phyloP scores from a whole-genome alignment of 2,113 vertebrate genomes.

The pig (Sus scrofa) region DNA sequence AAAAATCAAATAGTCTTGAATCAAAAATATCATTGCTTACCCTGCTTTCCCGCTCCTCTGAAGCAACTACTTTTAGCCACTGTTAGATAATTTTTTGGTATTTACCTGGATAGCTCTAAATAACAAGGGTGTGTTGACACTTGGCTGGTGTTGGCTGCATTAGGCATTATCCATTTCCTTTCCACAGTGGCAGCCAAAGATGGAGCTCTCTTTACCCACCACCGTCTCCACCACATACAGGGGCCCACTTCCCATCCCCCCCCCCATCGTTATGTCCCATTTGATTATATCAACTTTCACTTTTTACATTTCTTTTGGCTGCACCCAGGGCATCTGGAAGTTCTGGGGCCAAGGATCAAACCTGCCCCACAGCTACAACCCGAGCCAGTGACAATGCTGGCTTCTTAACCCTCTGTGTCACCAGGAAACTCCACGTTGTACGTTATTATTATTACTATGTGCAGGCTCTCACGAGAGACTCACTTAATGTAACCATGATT shows the following conservation, averaged over 20 bases:
- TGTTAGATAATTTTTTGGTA: background rate
- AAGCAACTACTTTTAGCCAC: background rate
- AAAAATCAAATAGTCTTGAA: background rate
- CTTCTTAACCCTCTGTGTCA: no score
- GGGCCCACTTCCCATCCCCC: background rate
- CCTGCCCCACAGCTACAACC: no score
- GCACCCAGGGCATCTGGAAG: no score
- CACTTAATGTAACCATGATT: background rate
- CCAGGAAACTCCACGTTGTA: no score
- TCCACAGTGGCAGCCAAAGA: background rate
- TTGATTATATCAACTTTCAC: background rate
- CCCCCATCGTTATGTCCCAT: background rate
- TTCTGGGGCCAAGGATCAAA: no score
- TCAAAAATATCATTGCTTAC: background rate
- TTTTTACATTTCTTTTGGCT: background rate
- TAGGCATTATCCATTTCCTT: background rate
- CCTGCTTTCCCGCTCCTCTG: background rate
- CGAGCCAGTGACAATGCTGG: no score
- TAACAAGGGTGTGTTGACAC: no score
- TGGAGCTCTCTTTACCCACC: background rate
- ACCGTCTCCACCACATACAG: background rate
- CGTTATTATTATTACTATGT: background rate
- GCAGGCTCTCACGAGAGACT: background rate
- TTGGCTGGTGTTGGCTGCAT: background rate
- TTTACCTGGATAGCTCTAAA: background rate